phyloP scores from a whole-genome alignment of 2,113 vertebrate species.

The Pygoscelis antarcticus region DNA sequence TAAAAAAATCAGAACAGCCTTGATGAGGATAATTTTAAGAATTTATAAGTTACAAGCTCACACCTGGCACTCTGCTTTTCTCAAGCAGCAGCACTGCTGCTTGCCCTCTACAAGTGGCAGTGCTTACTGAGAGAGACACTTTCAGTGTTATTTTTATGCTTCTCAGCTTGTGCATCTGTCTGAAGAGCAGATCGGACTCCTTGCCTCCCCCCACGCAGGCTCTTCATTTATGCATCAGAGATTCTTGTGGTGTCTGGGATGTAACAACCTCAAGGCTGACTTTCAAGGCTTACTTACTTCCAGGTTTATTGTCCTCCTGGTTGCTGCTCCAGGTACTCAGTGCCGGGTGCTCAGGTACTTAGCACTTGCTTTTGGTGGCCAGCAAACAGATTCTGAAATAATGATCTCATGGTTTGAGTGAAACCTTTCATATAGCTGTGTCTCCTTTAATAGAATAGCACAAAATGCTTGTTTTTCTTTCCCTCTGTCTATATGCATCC shows the following conservation, averaged over 20 bases:
- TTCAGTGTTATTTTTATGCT: conserved; percentile 13
- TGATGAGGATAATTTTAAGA: background rate
- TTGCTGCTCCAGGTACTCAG: background rate
- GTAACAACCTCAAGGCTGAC: background rate
- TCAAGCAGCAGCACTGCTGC: background rate
- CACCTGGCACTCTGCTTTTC: conserved; percentile 20
- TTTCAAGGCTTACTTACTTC: background rate
- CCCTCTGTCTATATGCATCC: background rate
- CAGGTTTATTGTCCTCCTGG: background rate
- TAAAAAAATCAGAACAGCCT: background rate
- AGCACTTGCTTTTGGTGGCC: background rate
- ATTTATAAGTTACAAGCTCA: background rate
- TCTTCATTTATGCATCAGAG: background rate
- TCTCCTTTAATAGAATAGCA: background rate
- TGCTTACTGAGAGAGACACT: background rate
- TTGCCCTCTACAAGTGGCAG: background rate
- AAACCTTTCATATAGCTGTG: background rate
- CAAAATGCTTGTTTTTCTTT: background rate
- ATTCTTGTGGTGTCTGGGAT: background rate
- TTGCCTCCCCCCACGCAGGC: background rate
- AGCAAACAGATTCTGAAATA: background rate
- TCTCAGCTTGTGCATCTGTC: background rate
- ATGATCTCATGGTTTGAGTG: background rate
- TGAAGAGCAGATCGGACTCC: background rate
- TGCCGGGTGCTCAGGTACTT: background rate